These are phyloP conservation scores for Hirtodrosophila trivittata DNA, from an alignment of 2,888 invertebrate genomes.

Conservation along the genomic window DNA sequence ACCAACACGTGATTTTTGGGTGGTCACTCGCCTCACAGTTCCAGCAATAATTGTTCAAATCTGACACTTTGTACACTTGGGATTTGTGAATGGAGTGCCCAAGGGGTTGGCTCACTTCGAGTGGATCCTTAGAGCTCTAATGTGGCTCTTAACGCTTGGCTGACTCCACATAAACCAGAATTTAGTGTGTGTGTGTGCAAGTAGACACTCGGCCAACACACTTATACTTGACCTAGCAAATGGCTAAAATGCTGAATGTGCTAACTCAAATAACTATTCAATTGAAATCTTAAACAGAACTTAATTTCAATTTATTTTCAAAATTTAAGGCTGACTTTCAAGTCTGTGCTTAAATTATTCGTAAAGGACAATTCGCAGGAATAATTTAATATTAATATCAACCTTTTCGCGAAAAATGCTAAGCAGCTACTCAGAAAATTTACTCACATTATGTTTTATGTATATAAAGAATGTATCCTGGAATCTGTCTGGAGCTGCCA, in stretches of 20 bases:
- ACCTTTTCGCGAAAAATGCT: too few species aligned
- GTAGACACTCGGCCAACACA: slow-evolving; percentile 32
- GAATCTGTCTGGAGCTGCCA: too few species aligned
- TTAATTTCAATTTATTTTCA: too few species aligned
- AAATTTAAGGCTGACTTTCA: too few species aligned
- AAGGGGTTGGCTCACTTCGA: slow-evolving; percentile 23
- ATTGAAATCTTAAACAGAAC: too few species aligned
- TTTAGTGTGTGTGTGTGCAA: slow-evolving; percentile 10
- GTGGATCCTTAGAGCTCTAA: slow-evolving; percentile 30
- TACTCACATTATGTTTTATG: too few species aligned
- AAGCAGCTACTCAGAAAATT: too few species aligned
- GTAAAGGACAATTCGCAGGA: too few species aligned
- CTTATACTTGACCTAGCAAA: slow-evolving; percentile 41
- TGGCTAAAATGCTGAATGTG: slow-evolving; percentile 14
- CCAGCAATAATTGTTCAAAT: slow-evolving; percentile 60
- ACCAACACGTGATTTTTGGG: slow-evolving; percentile 51
- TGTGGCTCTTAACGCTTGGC: slow-evolving; percentile 61
- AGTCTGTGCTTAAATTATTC: too few species aligned
- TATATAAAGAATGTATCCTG: too few species aligned
- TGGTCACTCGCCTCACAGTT: slow-evolving; percentile 56
- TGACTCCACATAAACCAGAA: slow-evolving; percentile 42
- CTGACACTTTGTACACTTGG: slow-evolving; percentile 40
- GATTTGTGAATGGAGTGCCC: slow-evolving; percentile 21
- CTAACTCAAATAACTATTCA: slow-evolving; percentile 5
- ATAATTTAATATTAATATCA: too few species aligned